Base-by-base conservation (phyloP, 2,797 vertebrate species). In the Antennarius maculatus region DNA sequence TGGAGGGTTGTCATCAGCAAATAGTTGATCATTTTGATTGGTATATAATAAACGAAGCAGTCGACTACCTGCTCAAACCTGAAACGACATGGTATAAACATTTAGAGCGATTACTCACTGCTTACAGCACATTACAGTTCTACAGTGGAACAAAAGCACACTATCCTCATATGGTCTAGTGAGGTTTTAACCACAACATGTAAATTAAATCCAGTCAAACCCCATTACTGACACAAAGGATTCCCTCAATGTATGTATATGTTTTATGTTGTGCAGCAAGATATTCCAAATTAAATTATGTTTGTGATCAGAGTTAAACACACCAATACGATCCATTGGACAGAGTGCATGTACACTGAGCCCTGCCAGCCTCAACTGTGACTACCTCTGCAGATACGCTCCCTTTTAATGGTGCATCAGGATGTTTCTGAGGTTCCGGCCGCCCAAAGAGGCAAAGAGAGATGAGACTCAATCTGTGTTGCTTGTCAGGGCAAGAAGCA, bases 401-500 rank as follows among this genome's bases (percentile, higher is more conserved):
- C 4, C 7, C 18, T 71, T 64, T 58, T 59, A 27, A 47, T 31
- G 67, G 18, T 29, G 68, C 55, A 50, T 66, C 68, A n/a, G 54
- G 39, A 29, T 5, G 16, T 56, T 79, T 61, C 73, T 12, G 37
- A 61, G 70, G 65, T 67, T 61, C 76, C 23, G 2, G 67, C 58
- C 13, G 42, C 54, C 54, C 45, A 17, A 66, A 61, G 64, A 75
- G 68, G 63, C 72, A 47, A 47, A 57, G 53, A 69, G 61, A 8
- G 50, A 66, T 72, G 63, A 69, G 66, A 59, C 82, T 76, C 54
- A 0, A 48, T 74, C 67, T 59, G 76, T 50, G 63, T 62, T 61
- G 70, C 90, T 89, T 74, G 83, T 88, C 81, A 80, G 87, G 88
- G 83, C 88, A 89, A 92, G 90, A 90, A 92, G 91, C 90, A 92